phyloP scores from a whole-genome alignment of 2,113 vertebrate species.

The Pedetes capensis region DNA sequence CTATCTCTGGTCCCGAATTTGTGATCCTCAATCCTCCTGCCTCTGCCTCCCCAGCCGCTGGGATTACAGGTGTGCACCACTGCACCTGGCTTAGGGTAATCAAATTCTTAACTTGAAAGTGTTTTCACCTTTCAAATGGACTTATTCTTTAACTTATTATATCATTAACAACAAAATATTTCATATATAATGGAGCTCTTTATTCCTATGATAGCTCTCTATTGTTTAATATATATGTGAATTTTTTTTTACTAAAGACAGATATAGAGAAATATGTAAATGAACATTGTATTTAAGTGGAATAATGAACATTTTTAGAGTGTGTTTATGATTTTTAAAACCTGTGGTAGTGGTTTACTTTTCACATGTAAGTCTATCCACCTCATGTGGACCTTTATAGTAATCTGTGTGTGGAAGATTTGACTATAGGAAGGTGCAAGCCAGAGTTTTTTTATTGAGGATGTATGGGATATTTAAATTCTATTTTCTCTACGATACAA shows the following conservation, averaged over 20 bases:
- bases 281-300: slow-evolving; percentile 61
- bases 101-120: neutral
- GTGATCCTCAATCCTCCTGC: too few species aligned
- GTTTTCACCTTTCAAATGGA: neutral
- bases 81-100: too few species aligned
- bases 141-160: neutral
- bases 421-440: neutral
- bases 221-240: slow-evolving; percentile 62
- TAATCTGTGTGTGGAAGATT: neutral
- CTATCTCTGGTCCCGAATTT: too few species aligned
- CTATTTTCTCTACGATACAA: neutral
- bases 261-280: slow-evolving; percentile 53
- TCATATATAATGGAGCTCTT: neutral
- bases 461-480: neutral
- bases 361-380: neutral
- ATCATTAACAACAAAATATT: neutral
- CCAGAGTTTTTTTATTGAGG: neutral
- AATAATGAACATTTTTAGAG: slow-evolving; percentile 72
- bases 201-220: slow-evolving; percentile 14
- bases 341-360: neutral
- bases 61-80: too few species aligned
- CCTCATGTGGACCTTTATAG: neutral
- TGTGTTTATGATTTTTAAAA: slow-evolving; percentile 40
- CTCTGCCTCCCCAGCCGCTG: too few species aligned
- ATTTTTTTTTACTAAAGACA: slow-evolving; percentile 69